Evolutionary conservation across 2,888 invertebrate species (phyloP).

Genomic region (Philonicus albiceps): DNA sequence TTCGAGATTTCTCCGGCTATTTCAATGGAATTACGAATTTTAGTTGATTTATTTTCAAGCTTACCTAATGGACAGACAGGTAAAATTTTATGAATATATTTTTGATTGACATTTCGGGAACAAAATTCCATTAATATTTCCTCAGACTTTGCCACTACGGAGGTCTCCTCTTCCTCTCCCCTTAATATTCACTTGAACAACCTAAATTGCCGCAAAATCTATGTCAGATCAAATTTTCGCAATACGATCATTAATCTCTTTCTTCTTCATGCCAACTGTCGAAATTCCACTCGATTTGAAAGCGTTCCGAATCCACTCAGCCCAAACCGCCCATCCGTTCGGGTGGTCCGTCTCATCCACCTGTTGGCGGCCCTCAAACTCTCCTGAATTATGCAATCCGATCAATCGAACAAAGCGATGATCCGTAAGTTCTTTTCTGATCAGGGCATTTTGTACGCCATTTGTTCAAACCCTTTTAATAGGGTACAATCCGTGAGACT

Average conservation of each 20-base stretch:
- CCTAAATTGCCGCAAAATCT: background rate
- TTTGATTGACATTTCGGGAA: background rate
- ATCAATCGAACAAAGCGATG: background rate
- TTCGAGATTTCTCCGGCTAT: too few relatives aligned
- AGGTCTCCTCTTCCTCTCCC: background rate
- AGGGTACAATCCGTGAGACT: background rate
- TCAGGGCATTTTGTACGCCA: conserved; percentile 21
- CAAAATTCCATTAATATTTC: background rate
- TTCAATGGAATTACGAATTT: too few relatives aligned
- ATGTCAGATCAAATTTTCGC: background rate
- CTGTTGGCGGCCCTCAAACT: background rate
- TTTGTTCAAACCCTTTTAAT: conserved; percentile 30
- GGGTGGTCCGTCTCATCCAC: conserved; percentile 6
- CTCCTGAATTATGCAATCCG: conserved; percentile 14
- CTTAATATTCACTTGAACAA: background rate
- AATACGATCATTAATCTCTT: background rate
- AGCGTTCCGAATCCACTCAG: background rate
- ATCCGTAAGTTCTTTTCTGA: background rate
- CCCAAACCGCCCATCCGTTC: background rate
- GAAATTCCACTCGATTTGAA: background rate
- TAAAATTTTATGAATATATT: background rate
- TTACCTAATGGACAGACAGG: background rate
- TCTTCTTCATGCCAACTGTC: background rate
- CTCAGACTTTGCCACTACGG: background rate
- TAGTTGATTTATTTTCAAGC: background rate